Evolutionary conservation across 2,113 vertebrate species (phyloP), one percentile per base, ranked within the genome.

Genomic region (Dendropsophus ebraccatus): DNA sequence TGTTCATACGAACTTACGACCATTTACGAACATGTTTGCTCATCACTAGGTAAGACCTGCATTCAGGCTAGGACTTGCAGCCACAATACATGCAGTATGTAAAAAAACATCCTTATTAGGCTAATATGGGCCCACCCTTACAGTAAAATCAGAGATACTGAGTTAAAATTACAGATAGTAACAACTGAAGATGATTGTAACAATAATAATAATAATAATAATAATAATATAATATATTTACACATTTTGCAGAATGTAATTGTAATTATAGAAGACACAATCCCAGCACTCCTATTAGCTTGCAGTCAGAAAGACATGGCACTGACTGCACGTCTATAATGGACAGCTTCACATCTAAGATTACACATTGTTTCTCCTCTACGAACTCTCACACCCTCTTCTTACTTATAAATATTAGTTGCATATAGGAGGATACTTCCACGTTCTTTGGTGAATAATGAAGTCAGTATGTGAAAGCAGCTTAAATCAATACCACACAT

Each of bases 401-500:
- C 41, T 30, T 28, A 5, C 13, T 23, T 23, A 13, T 74, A 49
- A 56, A 58, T 56, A 56, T 58, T 23, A 37, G 52, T 58, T 41
- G 17, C 7, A 62, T 62, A 45, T n/a, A 45, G 37, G 25, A 9
- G 7, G 37, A 30, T 65, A 41, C 52, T 45, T 30, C 6, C 47
- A 30, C 73, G 25, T 77, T 52, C 16, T 35, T 77, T 16, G 14
- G 50, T 50, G 41, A 76, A 25, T 28, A 35, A 80, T 60, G 5
- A 62, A 80, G 77, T 62, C 56, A 80, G 60, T 80, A 54, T 80
- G n/a, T 56, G 35, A 60, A 60, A 60, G 11, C 28, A 11, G 14
- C 23, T 9, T 11, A 10, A 87, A 88, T 32, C 23, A 41, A 23
- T 0, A 65, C 13, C 13, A 72, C 74, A 89, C 82, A 1, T 79